A percentile compares a stretch with the other conserved stretches of the same genome.
phyloP scores from a whole-genome alignment of 2,797 vertebrate species.

The Sebastes elongatus region DNA sequence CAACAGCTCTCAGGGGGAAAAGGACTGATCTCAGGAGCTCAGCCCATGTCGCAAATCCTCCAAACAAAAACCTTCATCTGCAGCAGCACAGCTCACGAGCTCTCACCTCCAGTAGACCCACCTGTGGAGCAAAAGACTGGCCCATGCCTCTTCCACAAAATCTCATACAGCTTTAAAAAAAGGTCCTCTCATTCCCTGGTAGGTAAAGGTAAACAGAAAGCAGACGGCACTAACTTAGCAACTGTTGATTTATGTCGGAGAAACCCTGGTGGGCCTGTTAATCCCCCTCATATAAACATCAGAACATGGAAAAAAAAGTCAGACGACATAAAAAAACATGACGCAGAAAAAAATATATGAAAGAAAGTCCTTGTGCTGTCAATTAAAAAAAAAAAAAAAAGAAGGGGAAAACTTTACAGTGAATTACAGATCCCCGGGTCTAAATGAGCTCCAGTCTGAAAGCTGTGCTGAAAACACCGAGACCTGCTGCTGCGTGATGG shows the following conservation, averaged over 20 bases:
- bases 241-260: conserved; percentile 63
- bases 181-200: conserved; percentile 62
- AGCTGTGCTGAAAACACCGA: conserved; percentile 24
- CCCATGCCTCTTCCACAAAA: conserved; percentile 59
- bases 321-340: conserved; percentile 51
- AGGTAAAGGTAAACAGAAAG: conserved; percentile 59
- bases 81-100: conserved; percentile 21
- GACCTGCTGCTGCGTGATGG: conserved; percentile 57
- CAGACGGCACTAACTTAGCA: conserved; percentile 39
- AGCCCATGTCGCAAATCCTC: conserved; percentile 78
- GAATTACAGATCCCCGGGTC: conserved; percentile 28
- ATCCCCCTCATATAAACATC: conserved; percentile 65
- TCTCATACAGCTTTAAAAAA: conserved; percentile 11
- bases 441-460: conserved; percentile 26
- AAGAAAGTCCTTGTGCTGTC: conserved; percentile 66
- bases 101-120: conserved; percentile 45
- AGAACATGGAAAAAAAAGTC: conserved; percentile 57
- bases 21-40: conserved; percentile 62
- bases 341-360: conserved; percentile 56
- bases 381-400: background rate
- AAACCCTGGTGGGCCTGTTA: conserved; percentile 54
- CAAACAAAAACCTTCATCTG: conserved; percentile 52
- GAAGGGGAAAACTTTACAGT: conserved; percentile 3
- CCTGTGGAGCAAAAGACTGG: conserved; percentile 32
- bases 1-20: conserved; percentile 46